Conservation (phyloP, 2,113 vertebrate species). For the Oceanites oceanicus region DNA sequence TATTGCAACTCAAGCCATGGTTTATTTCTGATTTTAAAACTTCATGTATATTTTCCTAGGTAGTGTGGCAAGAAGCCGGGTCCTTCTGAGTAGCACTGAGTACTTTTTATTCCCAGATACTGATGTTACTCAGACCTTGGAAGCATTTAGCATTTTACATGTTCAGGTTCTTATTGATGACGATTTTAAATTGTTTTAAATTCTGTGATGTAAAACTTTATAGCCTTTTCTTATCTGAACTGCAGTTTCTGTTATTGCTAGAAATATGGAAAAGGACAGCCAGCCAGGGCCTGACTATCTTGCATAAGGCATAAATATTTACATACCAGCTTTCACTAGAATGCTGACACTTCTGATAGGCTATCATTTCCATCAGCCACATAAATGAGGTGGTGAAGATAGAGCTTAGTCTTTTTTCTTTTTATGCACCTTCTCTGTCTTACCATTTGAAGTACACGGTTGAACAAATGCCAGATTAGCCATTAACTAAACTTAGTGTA, state of each 20-base stretch:
- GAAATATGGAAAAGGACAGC: neutral
- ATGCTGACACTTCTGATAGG: neutral
- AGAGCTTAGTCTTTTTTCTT: neutral
- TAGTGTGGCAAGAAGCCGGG: neutral
- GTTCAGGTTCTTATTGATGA: neutral
- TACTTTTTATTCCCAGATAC: neutral
- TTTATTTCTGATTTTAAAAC: neutral
- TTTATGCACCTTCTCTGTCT: neutral
- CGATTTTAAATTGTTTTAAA: neutral
- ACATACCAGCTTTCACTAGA: neutral
- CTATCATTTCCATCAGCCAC: neutral
- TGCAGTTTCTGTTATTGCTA: neutral
- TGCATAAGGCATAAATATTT: constrained; percentile 24
- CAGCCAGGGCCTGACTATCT: neutral
- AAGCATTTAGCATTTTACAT: neutral
- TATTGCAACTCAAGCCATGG: neutral
- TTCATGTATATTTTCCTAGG: neutral
- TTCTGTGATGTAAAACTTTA: neutral
- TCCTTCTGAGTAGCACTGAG: neutral
- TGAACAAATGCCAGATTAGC: constrained; percentile 39
- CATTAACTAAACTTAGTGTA: neutral
- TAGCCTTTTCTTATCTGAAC: neutral
- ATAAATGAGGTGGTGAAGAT: neutral
- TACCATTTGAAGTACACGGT: neutral
- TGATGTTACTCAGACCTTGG: neutral